Evolutionary conservation across 2,113 vertebrate genomes (phyloP).

Genomic region (Thunnus maccoyii): DNA sequence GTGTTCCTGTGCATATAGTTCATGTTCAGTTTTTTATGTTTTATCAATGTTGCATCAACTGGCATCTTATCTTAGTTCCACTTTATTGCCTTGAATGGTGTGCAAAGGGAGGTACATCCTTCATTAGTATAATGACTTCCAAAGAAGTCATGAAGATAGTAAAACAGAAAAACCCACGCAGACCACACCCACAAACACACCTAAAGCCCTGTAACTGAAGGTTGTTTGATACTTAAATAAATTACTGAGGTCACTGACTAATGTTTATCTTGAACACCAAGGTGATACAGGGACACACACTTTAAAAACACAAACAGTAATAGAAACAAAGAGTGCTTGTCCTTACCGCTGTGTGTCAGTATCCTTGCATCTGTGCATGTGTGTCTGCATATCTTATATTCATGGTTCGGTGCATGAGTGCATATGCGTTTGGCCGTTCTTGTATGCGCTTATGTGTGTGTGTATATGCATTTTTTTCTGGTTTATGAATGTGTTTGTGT

Average conservation of each 20-base stretch:
- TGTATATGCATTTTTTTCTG: not conserved
- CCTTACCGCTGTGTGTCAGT: not conserved
- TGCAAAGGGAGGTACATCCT: not conserved
- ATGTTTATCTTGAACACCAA: slow-evolving; percentile 20
- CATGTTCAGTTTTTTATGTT: not conserved
- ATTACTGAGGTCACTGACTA: not conserved
- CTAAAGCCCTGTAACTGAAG: not conserved
- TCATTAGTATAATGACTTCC: slow-evolving; percentile 23
- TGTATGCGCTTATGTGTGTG: not conserved
- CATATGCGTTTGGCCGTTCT: not conserved
- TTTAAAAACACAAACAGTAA: not conserved
- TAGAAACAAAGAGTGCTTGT: slow-evolving; percentile 15
- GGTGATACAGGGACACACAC: not conserved
- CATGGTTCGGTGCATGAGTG: not conserved
- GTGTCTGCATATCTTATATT: not conserved
- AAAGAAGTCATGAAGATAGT: not conserved
- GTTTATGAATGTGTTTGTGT: slow-evolving; percentile 4
- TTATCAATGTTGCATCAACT: not conserved
- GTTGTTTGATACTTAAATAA: not conserved
- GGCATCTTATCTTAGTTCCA: not conserved
- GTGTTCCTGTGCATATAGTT: not conserved
- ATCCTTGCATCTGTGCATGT: not conserved
- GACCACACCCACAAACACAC: slow-evolving; percentile 14
- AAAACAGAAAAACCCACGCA: not conserved
- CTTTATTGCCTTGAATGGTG: not conserved